Base-by-base conservation (phyloP, 2,113 vertebrate genomes). In the Hemichromis elongatus region DNA sequence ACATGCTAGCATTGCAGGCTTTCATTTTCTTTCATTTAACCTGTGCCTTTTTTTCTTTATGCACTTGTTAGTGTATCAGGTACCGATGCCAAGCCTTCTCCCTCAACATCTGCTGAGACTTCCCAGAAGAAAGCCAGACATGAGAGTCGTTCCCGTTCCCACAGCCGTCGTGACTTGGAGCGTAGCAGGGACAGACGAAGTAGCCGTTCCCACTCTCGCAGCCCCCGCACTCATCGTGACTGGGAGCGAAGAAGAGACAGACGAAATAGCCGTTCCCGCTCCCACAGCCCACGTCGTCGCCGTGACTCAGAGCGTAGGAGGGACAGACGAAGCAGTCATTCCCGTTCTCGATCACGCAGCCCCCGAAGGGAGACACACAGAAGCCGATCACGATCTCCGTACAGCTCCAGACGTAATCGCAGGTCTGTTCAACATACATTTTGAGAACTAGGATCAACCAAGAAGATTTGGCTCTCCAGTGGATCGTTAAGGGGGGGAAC, bases 201-300 rank as follows among this genome's bases (percentile, higher is more conserved):
- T 1, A 88, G 57, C 8, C 28, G 92, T 45, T 96, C 96, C 26
- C 87, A 81, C 21, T 89, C 88, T 2, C 86, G 8, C 5, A 91
- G 90, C 53, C 88, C 97, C 0, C 89, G 92, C 9, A 82, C 86
- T n/a, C 59, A 56, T 28, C 80, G 9, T 1, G 78, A 90, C 11
- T 77, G 80, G 0, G 70, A 70, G 2, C 28, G 57, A 3, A 19
- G 35, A 9, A 75, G 63, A 56, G 75, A 28, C 35, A 94, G 19
- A 18, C 70, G 6, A 19, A 83, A 68, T 2, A 16, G 12, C 13
- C 55, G 0, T 28, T 56, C 24, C 7, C 7, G 14, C 56, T 59
- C 56, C 3, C 28, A 6, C 3, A 61, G 57, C 0, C 0, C 57
- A 19, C 16, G 16, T 5, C 5, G 16, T 28, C 8, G 0, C 8